Base-by-base conservation (phyloP, 2,797 vertebrate genomes). In the Arrhamphus sclerolepis region DNA sequence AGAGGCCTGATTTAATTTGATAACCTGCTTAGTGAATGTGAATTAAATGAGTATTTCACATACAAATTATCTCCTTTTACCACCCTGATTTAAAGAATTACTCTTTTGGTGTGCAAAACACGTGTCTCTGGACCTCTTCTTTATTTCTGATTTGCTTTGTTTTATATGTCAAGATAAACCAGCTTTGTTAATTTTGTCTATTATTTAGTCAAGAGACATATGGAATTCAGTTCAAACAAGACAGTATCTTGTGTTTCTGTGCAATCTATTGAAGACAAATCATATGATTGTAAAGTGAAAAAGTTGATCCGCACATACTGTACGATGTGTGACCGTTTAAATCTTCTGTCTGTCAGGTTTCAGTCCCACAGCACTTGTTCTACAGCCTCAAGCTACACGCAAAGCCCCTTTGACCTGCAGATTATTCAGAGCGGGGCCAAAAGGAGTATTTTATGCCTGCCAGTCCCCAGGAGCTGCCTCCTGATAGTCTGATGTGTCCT, bases 31-130 rank as follows among this genome's bases (percentile, higher is more conserved):
- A 92, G 95, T 94, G 94, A 95, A 96, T 96, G 95, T 92, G 96
- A 94, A 96, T 98, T 96, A 98, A 97, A 98, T 94, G 94, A 95
- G 94, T 95, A 97, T 95, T 96, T 95, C 93, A 92, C 78, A 87
- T 89, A 87, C 88, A 88, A 89, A 90, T 89, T 63, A 88, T 88
- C 82, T 84, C 79, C 75, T 83, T 83, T 89, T 81, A 79, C 31
- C n/a, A 39, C 52, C 20, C 4, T n/a, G 56, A 60, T 75, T 75
- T 67, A 68, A 64, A 81, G 71, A 83, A 81, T 81, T 74, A 83
- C 71, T 66, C 76, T 69, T 77, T 80, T 72, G 67, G 56, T 78
- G 80, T 66, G 59, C 70, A 65, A 77, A 82, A 76, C 78, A 78
- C 80, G 74, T 72, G 83, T 85, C 83, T 54, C 63, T 46, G 58